Evolutionary conservation across 2,113 vertebrate genomes (phyloP), one percentile per base, ranked within the genome.

Genomic region (Nestor notabilis): DNA sequence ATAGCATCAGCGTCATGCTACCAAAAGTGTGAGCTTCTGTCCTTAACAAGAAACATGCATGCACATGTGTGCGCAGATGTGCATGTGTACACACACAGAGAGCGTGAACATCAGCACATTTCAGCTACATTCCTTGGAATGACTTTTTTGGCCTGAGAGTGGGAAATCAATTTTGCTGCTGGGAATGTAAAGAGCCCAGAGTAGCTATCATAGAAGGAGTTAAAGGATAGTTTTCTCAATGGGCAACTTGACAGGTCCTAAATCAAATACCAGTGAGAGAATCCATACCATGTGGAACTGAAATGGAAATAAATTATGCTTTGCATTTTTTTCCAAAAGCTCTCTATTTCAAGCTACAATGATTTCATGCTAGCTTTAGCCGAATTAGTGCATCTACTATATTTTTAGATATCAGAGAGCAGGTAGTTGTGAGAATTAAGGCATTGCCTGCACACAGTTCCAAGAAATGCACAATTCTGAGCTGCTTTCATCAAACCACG

Each of bases 151-250:
- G 84, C 70, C 25, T n/a, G 47, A 80, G 33, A 72, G 25, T 58
- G 53, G 46, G 68, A 96, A 90, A 90, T 88, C 49, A 72, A 29
- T 96, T 85, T 90, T 95, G 21, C 82, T 91, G 23, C 43, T 93
- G 85, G 78, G 92, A 96, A 90, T 27, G 29, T 35, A 70, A 70
- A 52, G 33, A 93, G 41, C 37, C 23, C 63, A 91, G 70, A 94
- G 77, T 37, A 91, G 37, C 64, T 75, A 80, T 90, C 91, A 79
- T 13, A 86, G 63, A 94, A 85, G 56, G 50, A 96, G 76, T 83
- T 90, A 90, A 96, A 90, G 29, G 50, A 84, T 71, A 46, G 66
- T 69, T 96, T 95, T 95, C 84, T 93, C 78, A 76, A 31, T 24
- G 64, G 88, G 23, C 55, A 90, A 64, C 27, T 93, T 72, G 74